Conservation (phyloP, 2,888 invertebrate species). For the Lordiphosa andalusiaca region DNA sequence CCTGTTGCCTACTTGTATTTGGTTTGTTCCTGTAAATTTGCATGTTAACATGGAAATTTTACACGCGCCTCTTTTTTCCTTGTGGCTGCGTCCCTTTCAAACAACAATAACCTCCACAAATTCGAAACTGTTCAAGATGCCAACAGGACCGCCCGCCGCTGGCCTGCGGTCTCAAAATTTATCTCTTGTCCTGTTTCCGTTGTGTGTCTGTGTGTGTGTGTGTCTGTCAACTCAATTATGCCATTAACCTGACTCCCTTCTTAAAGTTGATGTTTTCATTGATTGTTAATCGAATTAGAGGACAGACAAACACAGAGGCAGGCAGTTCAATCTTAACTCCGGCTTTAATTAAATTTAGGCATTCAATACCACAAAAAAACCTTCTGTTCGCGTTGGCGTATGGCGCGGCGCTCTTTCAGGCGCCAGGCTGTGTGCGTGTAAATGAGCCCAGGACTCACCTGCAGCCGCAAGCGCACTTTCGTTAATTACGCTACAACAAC, state of each 20-base stretch:
- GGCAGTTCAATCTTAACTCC: not conserved
- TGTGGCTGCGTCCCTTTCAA: conserved; percentile 4
- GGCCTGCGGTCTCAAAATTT: conserved; percentile 9
- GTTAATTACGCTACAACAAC: conserved; percentile 68
- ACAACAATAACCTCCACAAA: conserved; percentile 1
- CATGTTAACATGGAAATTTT: conserved; percentile 60
- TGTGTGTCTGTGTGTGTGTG: too few relatives aligned
- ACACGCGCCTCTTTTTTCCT: conserved; percentile 48
- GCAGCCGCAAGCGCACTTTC: conserved; percentile 61
- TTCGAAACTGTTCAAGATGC: conserved; percentile 9
- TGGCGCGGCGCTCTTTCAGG: conserved; percentile 56
- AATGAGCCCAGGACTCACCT: conserved; percentile 18
- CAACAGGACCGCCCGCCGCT: conserved; percentile 11
- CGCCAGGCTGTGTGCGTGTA: conserved; percentile 24
- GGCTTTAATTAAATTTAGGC: conserved; percentile 34
- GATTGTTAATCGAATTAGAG: conserved; percentile 61
- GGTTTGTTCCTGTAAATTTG: conserved; percentile 49
- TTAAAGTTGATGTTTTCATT: conserved; percentile 36
- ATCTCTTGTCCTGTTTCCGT: not conserved
- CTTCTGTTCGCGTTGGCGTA: conserved; percentile 44
- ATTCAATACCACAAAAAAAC: conserved; percentile 20
- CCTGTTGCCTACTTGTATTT: conserved; percentile 37
- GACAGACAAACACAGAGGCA: not conserved
- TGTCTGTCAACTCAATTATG: conserved; percentile 57
- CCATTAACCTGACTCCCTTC: conserved; percentile 29